Conservation (phyloP, 2,113 vertebrate species). For the Tamias sibiricus region DNA sequence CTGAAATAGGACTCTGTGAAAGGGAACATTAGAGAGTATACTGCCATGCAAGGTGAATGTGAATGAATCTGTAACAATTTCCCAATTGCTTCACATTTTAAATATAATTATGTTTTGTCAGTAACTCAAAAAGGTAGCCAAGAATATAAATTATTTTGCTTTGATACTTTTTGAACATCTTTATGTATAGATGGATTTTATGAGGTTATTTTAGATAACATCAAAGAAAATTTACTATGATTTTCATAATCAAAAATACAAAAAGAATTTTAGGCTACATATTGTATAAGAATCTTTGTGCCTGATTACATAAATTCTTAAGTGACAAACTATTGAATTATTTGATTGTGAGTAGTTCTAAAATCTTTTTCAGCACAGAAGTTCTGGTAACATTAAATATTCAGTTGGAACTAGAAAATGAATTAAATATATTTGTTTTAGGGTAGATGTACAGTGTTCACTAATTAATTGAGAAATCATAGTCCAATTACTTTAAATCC, state of each 20-base stretch:
- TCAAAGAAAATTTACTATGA: neutral
- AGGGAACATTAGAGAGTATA: constrained; percentile 14
- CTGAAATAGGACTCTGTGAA: constrained; percentile 47
- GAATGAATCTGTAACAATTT: neutral
- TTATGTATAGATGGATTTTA: neutral
- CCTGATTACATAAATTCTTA: neutral
- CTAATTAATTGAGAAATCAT: neutral
- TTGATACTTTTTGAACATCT: neutral
- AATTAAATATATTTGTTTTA: too few relatives aligned
- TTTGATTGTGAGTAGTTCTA: neutral
- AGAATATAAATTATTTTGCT: neutral
- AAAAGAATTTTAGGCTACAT: neutral
- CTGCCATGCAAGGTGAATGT: neutral
- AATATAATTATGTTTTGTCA: neutral
- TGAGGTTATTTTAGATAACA: neutral
- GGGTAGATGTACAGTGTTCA: neutral
- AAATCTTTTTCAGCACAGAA: neutral
- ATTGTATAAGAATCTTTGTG: neutral
- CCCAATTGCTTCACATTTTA: neutral
- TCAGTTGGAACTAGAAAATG: neutral
- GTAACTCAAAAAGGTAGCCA: fast-evolving
- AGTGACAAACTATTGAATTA: neutral
- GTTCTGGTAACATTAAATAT: neutral
- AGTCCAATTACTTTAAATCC: neutral
- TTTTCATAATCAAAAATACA: neutral